These are phyloP conservation scores for Pseudorectes ferrugineus DNA, from an alignment of 2,113 vertebrate species.

Conservation along the genomic window DNA sequence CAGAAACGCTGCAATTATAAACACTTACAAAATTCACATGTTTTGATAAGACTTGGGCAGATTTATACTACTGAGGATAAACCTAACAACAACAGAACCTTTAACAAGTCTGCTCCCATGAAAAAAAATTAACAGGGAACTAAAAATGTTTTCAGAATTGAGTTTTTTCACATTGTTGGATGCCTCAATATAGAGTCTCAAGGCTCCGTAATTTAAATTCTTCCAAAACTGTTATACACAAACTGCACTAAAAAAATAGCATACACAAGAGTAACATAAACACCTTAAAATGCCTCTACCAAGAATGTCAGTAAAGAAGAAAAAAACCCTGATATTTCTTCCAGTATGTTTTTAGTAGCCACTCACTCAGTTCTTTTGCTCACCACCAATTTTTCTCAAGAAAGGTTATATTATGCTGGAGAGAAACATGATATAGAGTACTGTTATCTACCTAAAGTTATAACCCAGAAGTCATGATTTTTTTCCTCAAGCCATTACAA, in stretches of 20 bases:
- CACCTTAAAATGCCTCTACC: neutral
- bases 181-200: neutral
- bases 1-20: neutral
- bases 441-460: neutral
- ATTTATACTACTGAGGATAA: neutral
- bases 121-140: neutral
- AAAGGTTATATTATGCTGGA: neutral
- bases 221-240: neutral
- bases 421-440: neutral
- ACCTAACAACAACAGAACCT: neutral
- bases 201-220: neutral
- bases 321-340: neutral
- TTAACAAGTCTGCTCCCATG: neutral
- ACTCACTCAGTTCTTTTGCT: neutral
- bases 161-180: neutral
- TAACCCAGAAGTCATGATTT: neutral
- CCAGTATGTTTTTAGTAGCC: neutral
- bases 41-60: neutral
- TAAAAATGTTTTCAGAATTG: neutral
- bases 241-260: neutral
- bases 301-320: neutral
- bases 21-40: rapidly evolving
- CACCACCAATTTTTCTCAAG: neutral
- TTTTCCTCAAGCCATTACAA: neutral
- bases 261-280: neutral